These are phyloP conservation scores for Ptychadena robeensis DNA, from an alignment of 2,797 vertebrate genomes.

Conservation along the genomic window DNA sequence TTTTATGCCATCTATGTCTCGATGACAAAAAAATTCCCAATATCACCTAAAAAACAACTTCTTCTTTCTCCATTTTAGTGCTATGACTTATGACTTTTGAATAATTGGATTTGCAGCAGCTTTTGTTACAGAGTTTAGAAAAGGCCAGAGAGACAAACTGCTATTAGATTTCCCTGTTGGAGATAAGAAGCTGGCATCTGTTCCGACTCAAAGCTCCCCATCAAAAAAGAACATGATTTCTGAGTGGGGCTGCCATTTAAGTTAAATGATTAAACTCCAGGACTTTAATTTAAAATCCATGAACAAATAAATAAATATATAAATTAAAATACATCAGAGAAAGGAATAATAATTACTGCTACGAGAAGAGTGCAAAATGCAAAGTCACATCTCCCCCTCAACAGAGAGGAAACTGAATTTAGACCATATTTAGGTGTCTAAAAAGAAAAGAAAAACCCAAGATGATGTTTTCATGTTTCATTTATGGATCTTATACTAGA, in stretches of 20 bases:
- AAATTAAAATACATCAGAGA: constrained; percentile 22
- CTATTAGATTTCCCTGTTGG: too few relatives aligned
- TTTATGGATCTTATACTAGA: constrained; percentile 29
- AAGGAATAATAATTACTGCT: constrained; percentile 4
- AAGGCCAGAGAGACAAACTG: too few relatives aligned
- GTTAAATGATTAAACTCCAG: constrained; percentile 53
- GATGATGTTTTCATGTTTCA: not conserved
- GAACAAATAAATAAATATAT: constrained; percentile 44
- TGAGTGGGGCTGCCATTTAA: constrained; percentile 25
- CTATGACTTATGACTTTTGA: too few relatives aligned
- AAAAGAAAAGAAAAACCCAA: constrained; percentile 65
- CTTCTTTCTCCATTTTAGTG: too few relatives aligned
- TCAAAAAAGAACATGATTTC: not conserved
- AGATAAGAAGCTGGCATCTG: too few relatives aligned
- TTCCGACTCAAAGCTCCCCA: too few relatives aligned
- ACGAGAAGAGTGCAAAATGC: constrained; percentile 19
- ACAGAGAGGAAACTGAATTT: not conserved
- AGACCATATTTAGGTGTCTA: constrained; percentile 62
- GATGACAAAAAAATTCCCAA: too few relatives aligned
- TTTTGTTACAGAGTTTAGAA: too few relatives aligned
- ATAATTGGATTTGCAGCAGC: too few relatives aligned
- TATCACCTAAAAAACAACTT: too few relatives aligned
- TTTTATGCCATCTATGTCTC: too few relatives aligned
- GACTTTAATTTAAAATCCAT: constrained; percentile 2
- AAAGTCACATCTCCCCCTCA: constrained; percentile 26